Base-by-base conservation (phyloP, 2,888 invertebrate genomes). In the Ophion costatus region DNA sequence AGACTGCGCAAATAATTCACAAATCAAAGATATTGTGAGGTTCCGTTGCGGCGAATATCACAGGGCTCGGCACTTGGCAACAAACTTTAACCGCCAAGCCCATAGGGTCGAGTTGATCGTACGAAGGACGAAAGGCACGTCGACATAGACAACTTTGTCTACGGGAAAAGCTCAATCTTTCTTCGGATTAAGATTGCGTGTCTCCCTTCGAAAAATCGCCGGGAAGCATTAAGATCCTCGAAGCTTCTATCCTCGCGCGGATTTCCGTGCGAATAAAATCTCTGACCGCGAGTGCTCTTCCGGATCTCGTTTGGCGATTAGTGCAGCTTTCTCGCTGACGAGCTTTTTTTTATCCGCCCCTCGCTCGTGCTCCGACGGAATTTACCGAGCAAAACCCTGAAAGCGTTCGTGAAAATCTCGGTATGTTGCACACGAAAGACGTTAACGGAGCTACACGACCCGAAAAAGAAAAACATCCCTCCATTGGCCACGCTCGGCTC, bases 301-400 rank as follows among this genome's bases (percentile, higher is more conserved):
- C n/a, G 66, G 64, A 57, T 85, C 66, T 76, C 79, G 76, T 79
- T 73, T 69, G 74, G 75, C 82, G 82, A 85, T 82, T 82, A 82
- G 85, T 51, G 81, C 78, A 51, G 70, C 79, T 63, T 71, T 29
- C 77, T 45, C 71, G 71, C 82, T 80, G 66, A 76, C 56, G 79
- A 71, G 85, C 66, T 66, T 85, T 85, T 85, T 80, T 83, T 79
- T 22, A 29, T 38, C 80, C 64, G 29, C 71, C 66, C 42, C 45
- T 33, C 59, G 57, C 42, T 45, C 64, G 51, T 71, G 63, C n/a
- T 57, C 29, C 38, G n/a, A 56, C 61, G 71, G n/a, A 82, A 79
- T 82, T 82, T 56, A 17, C 67, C 38, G 64, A 22, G 79, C 20
- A 56, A 67, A 80, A 76, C 56, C 69, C 80, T 24, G 38, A 79